Percentiles rank a stretch among this genome's conserved stretches.
These are phyloP conservation scores for Vesta saturnalis DNA, from an alignment of 2,888 invertebrate genomes.

Conservation along the genomic window DNA sequence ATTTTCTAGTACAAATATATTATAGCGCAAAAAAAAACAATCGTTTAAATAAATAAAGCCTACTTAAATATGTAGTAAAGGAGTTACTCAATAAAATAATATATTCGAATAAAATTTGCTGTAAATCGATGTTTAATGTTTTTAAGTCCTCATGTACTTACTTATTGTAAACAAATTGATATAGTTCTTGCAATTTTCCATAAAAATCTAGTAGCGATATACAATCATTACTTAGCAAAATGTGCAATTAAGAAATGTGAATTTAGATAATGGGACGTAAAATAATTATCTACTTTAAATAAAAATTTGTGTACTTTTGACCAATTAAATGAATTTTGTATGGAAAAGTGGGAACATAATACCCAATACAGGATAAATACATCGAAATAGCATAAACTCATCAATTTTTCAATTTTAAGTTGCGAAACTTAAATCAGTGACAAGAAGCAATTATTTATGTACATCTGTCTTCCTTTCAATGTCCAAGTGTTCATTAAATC, in stretches of 20 bases:
- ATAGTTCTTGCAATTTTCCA: slow-evolving; percentile 24
- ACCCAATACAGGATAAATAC: slow-evolving; percentile 39
- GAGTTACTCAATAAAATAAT: not conserved
- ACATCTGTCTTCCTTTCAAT: slow-evolving; percentile 33
- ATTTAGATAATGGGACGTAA: slow-evolving; percentile 36
- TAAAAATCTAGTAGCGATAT: slow-evolving; percentile 43
- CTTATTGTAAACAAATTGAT: slow-evolving; percentile 19
- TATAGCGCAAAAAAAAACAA: slow-evolving; percentile 5
- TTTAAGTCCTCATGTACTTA: slow-evolving; percentile 35
- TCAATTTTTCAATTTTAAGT: slow-evolving; percentile 14
- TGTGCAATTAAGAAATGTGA: slow-evolving; percentile 38
- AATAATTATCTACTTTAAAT: slow-evolving; percentile 31
- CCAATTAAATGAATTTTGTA: slow-evolving; percentile 32
- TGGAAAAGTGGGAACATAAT: slow-evolving; percentile 32
- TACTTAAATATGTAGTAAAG: slow-evolving; percentile 18
- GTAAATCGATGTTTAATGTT: slow-evolving; percentile 37
- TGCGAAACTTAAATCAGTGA: slow-evolving; percentile 15
- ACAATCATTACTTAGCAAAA: slow-evolving; percentile 44
- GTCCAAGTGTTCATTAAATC: slow-evolving; percentile 31
- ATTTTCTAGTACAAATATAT: slow-evolving; percentile 23
- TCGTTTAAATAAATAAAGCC: slow-evolving; percentile 9
- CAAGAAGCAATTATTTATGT: slow-evolving; percentile 24
- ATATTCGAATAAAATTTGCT: slow-evolving; percentile 27
- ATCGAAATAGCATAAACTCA: slow-evolving; percentile 32
- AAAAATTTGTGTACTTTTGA: slow-evolving; percentile 30